Evolutionary conservation across 2,888 invertebrate species (phyloP).

Genomic region (Phaedon cochleariae): DNA sequence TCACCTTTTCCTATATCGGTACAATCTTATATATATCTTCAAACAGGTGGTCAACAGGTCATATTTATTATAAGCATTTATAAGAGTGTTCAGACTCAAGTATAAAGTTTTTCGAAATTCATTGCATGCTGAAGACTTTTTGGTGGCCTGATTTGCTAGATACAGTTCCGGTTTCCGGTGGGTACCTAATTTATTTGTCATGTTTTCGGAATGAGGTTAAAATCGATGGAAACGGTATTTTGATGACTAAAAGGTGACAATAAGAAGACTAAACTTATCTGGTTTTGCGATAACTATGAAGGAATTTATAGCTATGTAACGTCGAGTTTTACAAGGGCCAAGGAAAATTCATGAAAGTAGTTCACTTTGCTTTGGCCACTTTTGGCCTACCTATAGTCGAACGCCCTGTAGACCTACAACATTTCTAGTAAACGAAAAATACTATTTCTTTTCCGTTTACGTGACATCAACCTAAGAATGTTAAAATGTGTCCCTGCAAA

Average conservation of each 20-base stretch:
- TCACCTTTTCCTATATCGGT: slow-evolving; percentile 40
- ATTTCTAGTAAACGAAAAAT: too few relatives aligned
- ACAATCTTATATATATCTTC: neutral
- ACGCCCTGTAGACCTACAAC: too few relatives aligned
- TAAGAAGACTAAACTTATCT: slow-evolving; percentile 16
- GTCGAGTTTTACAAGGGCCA: too few relatives aligned
- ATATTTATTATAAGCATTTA: neutral
- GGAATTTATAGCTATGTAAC: neutral
- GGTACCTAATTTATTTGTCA: slow-evolving; percentile 7
- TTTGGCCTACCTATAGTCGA: too few relatives aligned
- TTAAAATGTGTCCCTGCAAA: too few relatives aligned
- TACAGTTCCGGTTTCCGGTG: neutral
- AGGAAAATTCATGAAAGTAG: too few relatives aligned
- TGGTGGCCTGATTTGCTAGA: neutral
- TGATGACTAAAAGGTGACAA: slow-evolving; percentile 13
- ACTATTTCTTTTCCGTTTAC: too few relatives aligned
- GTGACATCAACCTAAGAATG: too few relatives aligned
- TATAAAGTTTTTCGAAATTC: too few relatives aligned
- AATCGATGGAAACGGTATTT: slow-evolving; percentile 25
- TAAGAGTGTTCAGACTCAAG: too few relatives aligned
- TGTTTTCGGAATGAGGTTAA: slow-evolving; percentile 27
- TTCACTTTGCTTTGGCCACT: too few relatives aligned
- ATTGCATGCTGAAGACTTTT: too few relatives aligned
- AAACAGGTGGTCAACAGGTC: neutral
- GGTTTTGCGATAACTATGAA: neutral